These are phyloP conservation scores for Sturnira hondurensis DNA, from an alignment of 2,113 vertebrate genomes.

Conservation along the genomic window DNA sequence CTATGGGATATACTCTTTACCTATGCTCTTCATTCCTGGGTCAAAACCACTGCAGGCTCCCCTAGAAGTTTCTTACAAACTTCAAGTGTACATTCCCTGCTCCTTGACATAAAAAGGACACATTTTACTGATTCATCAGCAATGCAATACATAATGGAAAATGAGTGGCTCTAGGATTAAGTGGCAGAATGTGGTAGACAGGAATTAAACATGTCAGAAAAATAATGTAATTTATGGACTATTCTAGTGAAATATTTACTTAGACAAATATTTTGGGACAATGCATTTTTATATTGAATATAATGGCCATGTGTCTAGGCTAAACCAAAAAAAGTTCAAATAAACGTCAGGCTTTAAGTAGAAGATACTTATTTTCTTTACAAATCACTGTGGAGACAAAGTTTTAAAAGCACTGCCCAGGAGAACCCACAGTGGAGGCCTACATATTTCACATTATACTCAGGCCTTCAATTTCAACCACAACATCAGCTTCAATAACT, in stretches of 20 bases:
- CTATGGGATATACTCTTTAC: not conserved
- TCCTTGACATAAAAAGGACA: constrained; percentile 8
- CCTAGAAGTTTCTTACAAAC: not conserved
- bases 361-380: not conserved
- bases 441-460: not conserved
- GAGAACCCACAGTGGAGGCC: not conserved
- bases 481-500: not conserved
- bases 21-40: not conserved
- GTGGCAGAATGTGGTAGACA: not conserved
- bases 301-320: not conserved
- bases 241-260: constrained; percentile 32
- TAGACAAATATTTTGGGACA: constrained; percentile 5
- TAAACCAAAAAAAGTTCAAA: not conserved
- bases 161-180: not conserved
- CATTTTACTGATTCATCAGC: not conserved
- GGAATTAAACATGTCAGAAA: not conserved
- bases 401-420: not conserved
- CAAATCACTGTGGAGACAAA: not conserved
- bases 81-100: not conserved
- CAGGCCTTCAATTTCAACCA: not conserved
- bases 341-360: constrained; percentile 1
- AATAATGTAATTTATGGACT: not conserved
- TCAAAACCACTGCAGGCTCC: not conserved
- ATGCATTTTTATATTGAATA: not conserved
- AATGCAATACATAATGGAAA: not conserved